Base-by-base conservation (phyloP, 2,888 invertebrate genomes). In the Lithosia quadra region DNA sequence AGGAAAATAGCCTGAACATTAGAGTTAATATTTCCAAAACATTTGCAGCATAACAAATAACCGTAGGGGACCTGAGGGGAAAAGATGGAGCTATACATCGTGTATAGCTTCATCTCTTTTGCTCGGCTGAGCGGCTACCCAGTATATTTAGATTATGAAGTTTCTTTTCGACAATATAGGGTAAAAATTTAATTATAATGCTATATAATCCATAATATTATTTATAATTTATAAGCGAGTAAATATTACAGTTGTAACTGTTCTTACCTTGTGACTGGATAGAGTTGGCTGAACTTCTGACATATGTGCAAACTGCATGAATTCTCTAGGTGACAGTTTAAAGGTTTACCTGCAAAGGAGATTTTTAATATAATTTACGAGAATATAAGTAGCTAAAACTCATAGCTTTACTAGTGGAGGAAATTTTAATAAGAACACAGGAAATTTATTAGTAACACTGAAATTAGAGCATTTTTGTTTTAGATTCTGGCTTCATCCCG, bases 221-320 rank as follows among this genome's bases (percentile, higher is more conserved):
- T n/a, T n/a, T n/a, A n/a, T n/a, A n/a, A n/a, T n/a, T n/a, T n/a
- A n/a, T n/a, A n/a, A n/a, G n/a, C n/a, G 28, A 13, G 10, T 21
- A 22, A 28, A 13, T 1, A 24, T 1, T 39, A 33, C 9, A 39
- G 15, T 55, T 21, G 55, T 55, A 55, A 55, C 33, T 81, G 36
- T 39, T 74, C 88, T 91, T 80, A 95, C 95, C 95, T 96, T 63
- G 97, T 97, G 33, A 97, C 96, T 9, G 98, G 98, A 91, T 98
- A 98, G 62, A 98, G 92, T 81, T 97, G 97, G 86, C 96, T 97
- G 89, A 98, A 98, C 86, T 97, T 97, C 91, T 99, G 99, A 75
- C 98, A 97, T 79, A 99, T 92, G 91, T 99, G 99, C 60, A 99
- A 93, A 28, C 98, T 98, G 91, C 99, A 99, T 9, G 96, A 96